Base-by-base conservation (phyloP, 2,888 invertebrate genomes). In the Agriopis leucophaearia region DNA sequence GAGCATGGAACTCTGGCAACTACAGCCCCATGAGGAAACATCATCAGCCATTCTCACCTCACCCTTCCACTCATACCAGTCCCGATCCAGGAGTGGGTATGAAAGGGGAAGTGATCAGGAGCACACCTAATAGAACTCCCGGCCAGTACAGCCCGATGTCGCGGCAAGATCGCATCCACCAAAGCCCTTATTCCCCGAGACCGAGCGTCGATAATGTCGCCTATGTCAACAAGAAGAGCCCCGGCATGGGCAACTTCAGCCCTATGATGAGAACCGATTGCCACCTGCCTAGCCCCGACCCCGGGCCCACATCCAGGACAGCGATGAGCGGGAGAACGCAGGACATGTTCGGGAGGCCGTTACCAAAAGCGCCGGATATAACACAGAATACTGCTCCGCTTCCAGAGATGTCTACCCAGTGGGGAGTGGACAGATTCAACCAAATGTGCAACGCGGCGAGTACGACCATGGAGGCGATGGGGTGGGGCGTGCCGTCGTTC, bases 21-120 rank as follows among this genome's bases (percentile, higher is more conserved):
- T 94, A 83, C 61, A 94, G 94, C 73, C 93, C 94, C 1, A 90
- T 94, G 89, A 88, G 92, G 15, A 94, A 94, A 81, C 92, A 94
- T 58, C 91, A 91, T 64, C 86, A 90, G 8, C 90, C 92, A 5
- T 94, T 90, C 75, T 94, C 94, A 0, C 92, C 94, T 2, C 94
- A 88, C 69, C 90, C 92, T 8, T 87, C 93, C 40, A 90, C 92
- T 0, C 94, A 92, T 78, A 80, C 90, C 7, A 93, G 94, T 67
- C 94, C 94, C 35, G 94, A 93, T 64, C 85, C 91, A 8, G 91
- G 91, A 12, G 72, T 88, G 4, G 87, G 88, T 3, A 81, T 89
- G 44, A 93, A 92, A 70, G 81, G 78, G 45, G 93, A 93, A 50
- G 79, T 74, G 27, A 80, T 85, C 44, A 82, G 90, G 66, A 86